Evolutionary conservation across 2,113 vertebrate species (phyloP).

Genomic region (Alexandromys fortis): DNA sequence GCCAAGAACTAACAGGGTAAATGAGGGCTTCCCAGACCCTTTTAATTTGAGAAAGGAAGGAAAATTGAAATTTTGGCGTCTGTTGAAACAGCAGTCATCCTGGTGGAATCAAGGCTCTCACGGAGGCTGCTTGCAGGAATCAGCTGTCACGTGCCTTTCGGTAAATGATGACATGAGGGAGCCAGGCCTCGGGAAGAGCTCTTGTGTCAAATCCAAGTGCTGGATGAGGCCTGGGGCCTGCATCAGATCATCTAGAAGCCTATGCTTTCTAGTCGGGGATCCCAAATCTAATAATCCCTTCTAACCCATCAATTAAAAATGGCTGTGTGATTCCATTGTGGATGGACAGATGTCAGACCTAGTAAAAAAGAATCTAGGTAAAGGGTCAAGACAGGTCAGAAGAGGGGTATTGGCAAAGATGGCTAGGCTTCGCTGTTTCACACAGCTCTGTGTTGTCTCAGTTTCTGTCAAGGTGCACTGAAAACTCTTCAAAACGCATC

Average conservation of each 20-base stretch:
- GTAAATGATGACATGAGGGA: not conserved
- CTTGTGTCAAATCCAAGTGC: not conserved
- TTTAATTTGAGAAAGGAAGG: not conserved
- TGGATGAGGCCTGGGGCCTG: not conserved
- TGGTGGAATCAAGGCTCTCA: not conserved
- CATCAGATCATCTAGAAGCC: not conserved
- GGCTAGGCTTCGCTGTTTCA: accelerated
- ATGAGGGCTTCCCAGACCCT: not conserved
- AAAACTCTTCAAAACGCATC: not conserved
- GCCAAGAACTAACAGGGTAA: not conserved
- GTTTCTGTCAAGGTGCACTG: not conserved
- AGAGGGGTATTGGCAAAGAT: not conserved
- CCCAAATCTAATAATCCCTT: conserved; percentile 29
- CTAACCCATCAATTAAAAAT: not conserved
- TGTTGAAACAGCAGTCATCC: not conserved
- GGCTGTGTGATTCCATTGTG: conserved; percentile 27
- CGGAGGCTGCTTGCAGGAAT: not conserved
- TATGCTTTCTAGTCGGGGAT: not conserved
- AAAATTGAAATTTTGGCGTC: conserved; percentile 7
- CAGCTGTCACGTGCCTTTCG: not conserved
- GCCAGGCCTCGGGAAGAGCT: not conserved
- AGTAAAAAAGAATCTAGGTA: not conserved
- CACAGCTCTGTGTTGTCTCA: not conserved
- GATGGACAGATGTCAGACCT: not conserved
- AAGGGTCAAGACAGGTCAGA: not conserved